Base-by-base conservation (phyloP, 2,113 vertebrate genomes). In the Axis porcinus region DNA sequence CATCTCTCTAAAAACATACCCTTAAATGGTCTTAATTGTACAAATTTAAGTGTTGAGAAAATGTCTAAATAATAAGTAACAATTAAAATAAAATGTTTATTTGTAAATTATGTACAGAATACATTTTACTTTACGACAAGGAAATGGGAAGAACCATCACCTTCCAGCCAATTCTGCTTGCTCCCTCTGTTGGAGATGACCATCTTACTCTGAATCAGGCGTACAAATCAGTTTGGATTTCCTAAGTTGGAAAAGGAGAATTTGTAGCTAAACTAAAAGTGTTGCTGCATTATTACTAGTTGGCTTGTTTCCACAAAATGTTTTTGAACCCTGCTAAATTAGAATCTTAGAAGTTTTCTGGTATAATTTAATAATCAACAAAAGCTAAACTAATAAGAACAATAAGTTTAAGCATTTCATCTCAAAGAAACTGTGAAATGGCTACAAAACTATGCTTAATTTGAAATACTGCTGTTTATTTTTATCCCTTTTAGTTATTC, bases 21-120 rank as follows among this genome's bases (percentile, higher is more conserved):
- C 97, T 98, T 98, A 98, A 97, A 98, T 98, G 98, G 98, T 98
- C 98, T 98, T 97, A 96, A 98, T 97, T 98, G 98, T 98, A 99
- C 98, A 99, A 99, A 99, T 98, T 97, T 97, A 98, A 98, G 96
- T 98, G 97, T 98, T 98, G 98, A 98, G 98, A 99, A 98, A 98
- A 98, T 98, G 93, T 98, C 99, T 99, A 99, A 98, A 99, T 98
- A 98, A 99, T 98, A 99, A 99, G 98, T 99, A 99, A 98, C 98
- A 98, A 98, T 99, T 99, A 99, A 99, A 99, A 99, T 99, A 99
- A 99, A 98, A 98, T 98, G 98, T 98, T 99, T 99, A 99, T 99
- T 99, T 98, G 98, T 98, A 99, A 99, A 98, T 99, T 99, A 99
- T 99, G 97, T 99, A 99, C 98, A 99, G 99, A 99, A 99, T 99